Conservation (phyloP, 1,140 invertebrate species). For the Battus philenor region DNA sequence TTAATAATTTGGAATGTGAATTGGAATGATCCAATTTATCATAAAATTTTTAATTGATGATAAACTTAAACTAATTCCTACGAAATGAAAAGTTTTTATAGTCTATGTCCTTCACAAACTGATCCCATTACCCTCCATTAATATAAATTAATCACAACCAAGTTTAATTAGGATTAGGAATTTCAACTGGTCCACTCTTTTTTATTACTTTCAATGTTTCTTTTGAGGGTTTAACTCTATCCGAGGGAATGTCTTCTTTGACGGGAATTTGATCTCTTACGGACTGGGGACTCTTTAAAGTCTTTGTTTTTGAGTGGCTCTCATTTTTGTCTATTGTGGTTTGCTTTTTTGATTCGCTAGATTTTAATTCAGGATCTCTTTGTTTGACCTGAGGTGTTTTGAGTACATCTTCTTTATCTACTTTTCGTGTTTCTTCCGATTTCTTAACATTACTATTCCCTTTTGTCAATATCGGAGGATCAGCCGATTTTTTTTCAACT, state of each 20-base stretch:
- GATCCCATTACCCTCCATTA: no score
- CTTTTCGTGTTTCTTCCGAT: conserved; percentile 19
- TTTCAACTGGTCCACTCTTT: conserved; percentile 72
- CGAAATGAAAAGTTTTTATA: no score
- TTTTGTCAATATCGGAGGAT: no score
- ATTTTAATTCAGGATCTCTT: conserved; percentile 17
- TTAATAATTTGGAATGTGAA: conserved; percentile 5
- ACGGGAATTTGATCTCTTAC: conserved; percentile 68
- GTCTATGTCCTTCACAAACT: no score
- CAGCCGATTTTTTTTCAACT: neutral
- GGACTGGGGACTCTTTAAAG: conserved; percentile 22
- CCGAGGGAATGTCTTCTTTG: conserved; percentile 73
- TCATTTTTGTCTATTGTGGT: conserved; percentile 18
- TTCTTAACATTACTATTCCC: conserved; percentile 3
- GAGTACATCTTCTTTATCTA: neutral
- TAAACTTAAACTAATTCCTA: no score
- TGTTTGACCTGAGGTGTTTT: conserved; percentile 15
- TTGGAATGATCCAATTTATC: conserved; percentile 12
- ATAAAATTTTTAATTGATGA: no score
- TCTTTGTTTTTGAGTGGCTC: neutral
- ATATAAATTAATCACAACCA: conserved; percentile 24
- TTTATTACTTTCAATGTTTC: conserved; percentile 78
- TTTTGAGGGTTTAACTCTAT: conserved; percentile 72
- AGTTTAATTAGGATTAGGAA: conserved; percentile 51
- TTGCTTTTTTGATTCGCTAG: conserved; percentile 10